Evolutionary conservation across 2,888 invertebrate genomes (phyloP).

Genomic region (Rhaphigaster nebulosa): DNA sequence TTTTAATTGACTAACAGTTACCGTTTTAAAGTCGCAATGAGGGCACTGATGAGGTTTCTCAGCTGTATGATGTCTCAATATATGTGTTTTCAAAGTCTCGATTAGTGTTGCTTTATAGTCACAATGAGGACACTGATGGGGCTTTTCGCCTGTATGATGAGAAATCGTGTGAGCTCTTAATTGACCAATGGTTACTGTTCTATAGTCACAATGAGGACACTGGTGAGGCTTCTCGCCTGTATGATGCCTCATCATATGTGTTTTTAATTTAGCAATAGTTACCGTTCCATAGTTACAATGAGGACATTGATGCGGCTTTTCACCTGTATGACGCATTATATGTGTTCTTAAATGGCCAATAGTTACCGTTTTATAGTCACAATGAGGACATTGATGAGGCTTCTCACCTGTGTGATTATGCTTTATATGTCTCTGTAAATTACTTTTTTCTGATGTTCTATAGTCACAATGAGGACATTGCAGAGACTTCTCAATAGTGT

Average conservation of each 20-base stretch:
- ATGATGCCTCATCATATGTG: neutral
- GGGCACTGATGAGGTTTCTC: conserved; percentile 1
- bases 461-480: conserved; percentile 6
- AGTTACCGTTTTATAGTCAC: neutral
- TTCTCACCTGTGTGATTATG: neutral
- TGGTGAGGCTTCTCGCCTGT: neutral
- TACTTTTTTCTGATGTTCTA: conserved; percentile 5
- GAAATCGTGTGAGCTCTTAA: neutral
- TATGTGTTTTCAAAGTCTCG: neutral
- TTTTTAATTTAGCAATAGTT: neutral
- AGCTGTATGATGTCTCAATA: neutral
- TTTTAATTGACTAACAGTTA: neutral
- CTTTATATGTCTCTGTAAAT: conserved; percentile 14
- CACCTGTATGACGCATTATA: conserved; percentile 4
- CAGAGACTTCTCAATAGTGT: neutral
- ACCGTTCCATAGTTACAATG: neutral
- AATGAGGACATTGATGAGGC: neutral
- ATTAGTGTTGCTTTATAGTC: neutral
- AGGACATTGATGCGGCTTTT: neutral
- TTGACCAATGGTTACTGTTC: neutral
- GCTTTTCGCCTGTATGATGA: neutral
- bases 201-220: conserved; percentile 17
- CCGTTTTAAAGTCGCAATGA: neutral
- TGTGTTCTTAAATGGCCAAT: neutral
- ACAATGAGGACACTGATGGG: conserved; percentile 10